Evolutionary conservation across 2,797 vertebrate species (phyloP).

Genomic region (Novumbra hubbsi): DNA sequence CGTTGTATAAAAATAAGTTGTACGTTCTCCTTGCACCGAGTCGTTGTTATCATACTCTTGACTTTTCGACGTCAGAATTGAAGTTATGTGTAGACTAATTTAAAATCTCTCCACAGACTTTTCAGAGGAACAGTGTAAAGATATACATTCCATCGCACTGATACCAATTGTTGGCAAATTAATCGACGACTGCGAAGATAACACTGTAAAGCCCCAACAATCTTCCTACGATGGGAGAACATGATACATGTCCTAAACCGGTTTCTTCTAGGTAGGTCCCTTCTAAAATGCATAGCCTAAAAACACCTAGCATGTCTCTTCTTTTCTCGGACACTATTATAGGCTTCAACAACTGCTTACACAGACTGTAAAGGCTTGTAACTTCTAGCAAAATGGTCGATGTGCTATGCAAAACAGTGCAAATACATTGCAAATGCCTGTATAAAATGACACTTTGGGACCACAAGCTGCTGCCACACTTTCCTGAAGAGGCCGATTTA

Average conservation of each 20-base stretch:
- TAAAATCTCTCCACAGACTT: neutral
- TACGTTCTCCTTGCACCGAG: neutral
- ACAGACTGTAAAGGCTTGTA: constrained; percentile 9
- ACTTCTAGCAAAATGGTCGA: constrained; percentile 1
- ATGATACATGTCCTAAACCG: constrained; percentile 5
- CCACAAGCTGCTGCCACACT: constrained; percentile 10
- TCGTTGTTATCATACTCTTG: neutral
- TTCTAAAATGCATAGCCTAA: constrained; percentile 13
- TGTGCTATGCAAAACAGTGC: constrained; percentile 23
- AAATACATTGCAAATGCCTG: constrained; percentile 20
- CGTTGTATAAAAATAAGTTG: neutral
- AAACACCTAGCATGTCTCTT: neutral
- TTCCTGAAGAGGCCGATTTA: constrained; percentile 34
- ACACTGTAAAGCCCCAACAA: neutral
- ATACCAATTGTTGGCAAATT: too few relatives aligned
- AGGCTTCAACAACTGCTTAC: neutral
- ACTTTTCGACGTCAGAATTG: neutral
- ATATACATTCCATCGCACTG: neutral
- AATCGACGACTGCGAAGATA: neutral
- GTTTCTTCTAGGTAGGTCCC: neutral
- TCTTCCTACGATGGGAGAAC: neutral
- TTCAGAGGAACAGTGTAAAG: neutral
- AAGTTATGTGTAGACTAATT: neutral
- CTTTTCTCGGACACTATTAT: neutral
- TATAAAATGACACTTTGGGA: constrained; percentile 18